Evolutionary conservation across 2,797 vertebrate genomes (phyloP).

Genomic region (Macroramphosus scolopax): DNA sequence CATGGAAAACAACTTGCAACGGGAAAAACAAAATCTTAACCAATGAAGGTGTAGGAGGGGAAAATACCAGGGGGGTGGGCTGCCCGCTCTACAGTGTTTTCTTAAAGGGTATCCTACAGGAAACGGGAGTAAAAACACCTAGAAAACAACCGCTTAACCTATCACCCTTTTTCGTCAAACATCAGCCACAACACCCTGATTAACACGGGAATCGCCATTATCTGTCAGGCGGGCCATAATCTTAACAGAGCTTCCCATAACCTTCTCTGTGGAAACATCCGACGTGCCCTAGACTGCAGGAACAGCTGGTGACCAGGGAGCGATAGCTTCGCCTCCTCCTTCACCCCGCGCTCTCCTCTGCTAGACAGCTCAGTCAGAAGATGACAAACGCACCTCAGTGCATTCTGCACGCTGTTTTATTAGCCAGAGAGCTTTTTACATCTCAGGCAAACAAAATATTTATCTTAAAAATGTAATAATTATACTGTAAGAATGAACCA

Average conservation of each 20-base stretch:
- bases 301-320: conserved; percentile 74
- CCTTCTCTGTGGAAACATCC: conserved; percentile 78
- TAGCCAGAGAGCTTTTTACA: neutral
- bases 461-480: too few relatives aligned
- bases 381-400: conserved; percentile 25
- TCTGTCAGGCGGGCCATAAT: conserved; percentile 60
- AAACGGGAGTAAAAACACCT: conserved; percentile 47
- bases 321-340: conserved; percentile 47
- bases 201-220: conserved; percentile 67
- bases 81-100: conserved; percentile 27
- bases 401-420: conserved; percentile 8
- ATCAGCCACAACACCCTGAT: conserved; percentile 78
- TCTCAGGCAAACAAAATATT: too few relatives aligned
- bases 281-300: conserved; percentile 61
- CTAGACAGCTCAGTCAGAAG: conserved; percentile 26
- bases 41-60: conserved; percentile 38
- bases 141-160: conserved; percentile 63
- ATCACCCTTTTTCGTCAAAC: conserved; percentile 68
- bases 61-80: conserved; percentile 30
- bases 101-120: conserved; percentile 39
- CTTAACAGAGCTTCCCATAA: conserved; percentile 73
- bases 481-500: too few relatives aligned
- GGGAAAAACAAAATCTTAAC: conserved; percentile 9
- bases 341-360: conserved; percentile 13
- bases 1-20: conserved; percentile 52